These are phyloP conservation scores for Xestobium rufovillosum DNA, from an alignment of 2,888 invertebrate species.

Conservation along the genomic window DNA sequence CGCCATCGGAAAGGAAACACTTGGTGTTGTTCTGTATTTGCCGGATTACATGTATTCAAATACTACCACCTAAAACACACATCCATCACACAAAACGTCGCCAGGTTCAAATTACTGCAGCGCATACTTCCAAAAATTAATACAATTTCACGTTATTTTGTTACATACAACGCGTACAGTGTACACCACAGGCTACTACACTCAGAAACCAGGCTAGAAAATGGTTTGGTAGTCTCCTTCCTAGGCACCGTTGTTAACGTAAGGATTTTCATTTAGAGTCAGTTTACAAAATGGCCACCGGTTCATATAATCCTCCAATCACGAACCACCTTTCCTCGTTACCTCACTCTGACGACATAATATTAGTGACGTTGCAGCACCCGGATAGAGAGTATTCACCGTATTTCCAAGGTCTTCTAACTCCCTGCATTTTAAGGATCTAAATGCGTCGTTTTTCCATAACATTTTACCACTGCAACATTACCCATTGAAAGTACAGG, in stretches of 20 bases:
- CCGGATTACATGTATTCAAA: slow-evolving; percentile 25
- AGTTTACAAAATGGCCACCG: slow-evolving; percentile 63
- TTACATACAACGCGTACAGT: slow-evolving; percentile 16
- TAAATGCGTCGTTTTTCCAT: too few species aligned
- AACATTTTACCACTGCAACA: too few species aligned
- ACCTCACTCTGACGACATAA: slow-evolving; percentile 41
- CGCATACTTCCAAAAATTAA: background rate
- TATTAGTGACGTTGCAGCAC: slow-evolving; percentile 40
- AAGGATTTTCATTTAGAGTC: slow-evolving; percentile 44
- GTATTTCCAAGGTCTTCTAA: slow-evolving; percentile 42
- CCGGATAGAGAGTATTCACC: slow-evolving; percentile 39
- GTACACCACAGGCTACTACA: slow-evolving; percentile 23
- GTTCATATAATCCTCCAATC: slow-evolving; percentile 40
- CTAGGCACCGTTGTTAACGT: slow-evolving; percentile 32
- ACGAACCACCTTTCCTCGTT: slow-evolving; percentile 30
- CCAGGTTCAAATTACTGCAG: background rate
- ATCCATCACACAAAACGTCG: background rate
- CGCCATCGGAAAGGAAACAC: slow-evolving; percentile 39
- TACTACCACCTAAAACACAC: slow-evolving; percentile 13
- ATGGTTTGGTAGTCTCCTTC: slow-evolving; percentile 52
- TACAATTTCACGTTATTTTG: slow-evolving; percentile 16
- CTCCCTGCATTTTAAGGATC: slow-evolving; percentile 27
- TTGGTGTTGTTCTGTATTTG: slow-evolving; percentile 36
- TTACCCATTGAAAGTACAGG: too few species aligned
- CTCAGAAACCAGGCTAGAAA: slow-evolving; percentile 22